Evolutionary conservation across 2,888 invertebrate genomes (phyloP).

Genomic region (Meliscaeva auricollis): DNA sequence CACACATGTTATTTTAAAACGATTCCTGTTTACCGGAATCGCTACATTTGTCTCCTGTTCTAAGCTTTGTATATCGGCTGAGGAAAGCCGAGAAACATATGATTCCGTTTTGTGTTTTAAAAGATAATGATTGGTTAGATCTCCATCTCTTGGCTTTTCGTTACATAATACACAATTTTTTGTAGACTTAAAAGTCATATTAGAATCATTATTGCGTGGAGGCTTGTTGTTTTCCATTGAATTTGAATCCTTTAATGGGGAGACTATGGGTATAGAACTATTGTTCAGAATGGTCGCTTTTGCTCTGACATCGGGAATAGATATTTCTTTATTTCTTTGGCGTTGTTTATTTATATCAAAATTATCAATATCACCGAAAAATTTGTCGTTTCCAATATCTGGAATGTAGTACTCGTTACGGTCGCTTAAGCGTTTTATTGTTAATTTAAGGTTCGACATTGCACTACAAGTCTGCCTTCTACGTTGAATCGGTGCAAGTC

Average conservation of each 20-base stretch:
- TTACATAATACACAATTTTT: conserved; percentile 76
- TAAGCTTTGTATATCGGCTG: conserved; percentile 65
- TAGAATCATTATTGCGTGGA: conserved; percentile 75
- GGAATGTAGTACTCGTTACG: conserved; percentile 21
- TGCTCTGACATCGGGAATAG: neutral
- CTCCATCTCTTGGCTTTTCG: conserved; percentile 72
- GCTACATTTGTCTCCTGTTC: conserved; percentile 72
- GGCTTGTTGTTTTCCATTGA: too few species aligned
- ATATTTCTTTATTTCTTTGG: neutral
- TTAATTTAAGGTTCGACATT: conserved; percentile 35
- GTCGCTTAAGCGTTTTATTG: conserved; percentile 32
- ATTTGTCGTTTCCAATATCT: neutral
- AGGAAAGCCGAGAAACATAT: conserved; percentile 77
- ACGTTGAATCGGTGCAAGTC: conserved; percentile 33
- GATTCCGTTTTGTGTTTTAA: conserved; percentile 78
- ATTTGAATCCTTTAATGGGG: neutral
- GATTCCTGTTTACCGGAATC: conserved; percentile 5
- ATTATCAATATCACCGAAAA: neutral
- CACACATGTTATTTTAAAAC: conserved; percentile 75
- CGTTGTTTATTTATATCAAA: conserved; percentile 6
- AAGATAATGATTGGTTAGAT: conserved; percentile 78
- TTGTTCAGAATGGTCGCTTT: too few species aligned
- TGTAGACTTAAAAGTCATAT: conserved; percentile 76
- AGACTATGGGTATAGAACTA: neutral
- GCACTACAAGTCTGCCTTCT: conserved; percentile 47